Conservation (phyloP, 2,888 invertebrate species). For the Apamea anceps region DNA sequence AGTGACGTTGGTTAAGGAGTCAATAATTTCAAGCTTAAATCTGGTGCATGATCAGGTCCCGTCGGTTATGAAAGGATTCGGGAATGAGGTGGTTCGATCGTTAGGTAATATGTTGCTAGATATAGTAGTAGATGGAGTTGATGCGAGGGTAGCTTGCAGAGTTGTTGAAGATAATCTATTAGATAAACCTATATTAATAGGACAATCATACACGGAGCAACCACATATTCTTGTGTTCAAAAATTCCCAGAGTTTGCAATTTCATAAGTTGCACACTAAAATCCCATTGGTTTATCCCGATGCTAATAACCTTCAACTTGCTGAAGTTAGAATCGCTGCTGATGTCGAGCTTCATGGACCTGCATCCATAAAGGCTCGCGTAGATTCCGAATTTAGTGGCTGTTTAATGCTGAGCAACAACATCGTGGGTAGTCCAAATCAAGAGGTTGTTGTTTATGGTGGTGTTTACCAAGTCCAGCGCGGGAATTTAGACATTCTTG, state of each 20-base stretch:
- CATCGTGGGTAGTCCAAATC: background rate
- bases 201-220: background rate
- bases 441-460: background rate
- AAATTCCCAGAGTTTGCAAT: background rate
- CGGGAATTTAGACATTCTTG: no score
- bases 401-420: background rate
- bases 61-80: background rate
- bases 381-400: background rate
- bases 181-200: slow-evolving; percentile 3
- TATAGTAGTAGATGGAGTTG: background rate
- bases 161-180: background rate
- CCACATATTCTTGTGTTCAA: no score
- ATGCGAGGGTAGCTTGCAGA: background rate
- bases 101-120: background rate
- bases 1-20: no score
- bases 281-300: background rate
- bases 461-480: background rate
- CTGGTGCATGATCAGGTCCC: no score
- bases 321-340: background rate
- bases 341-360: slow-evolving; percentile 1
- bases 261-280: background rate
- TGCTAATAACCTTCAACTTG: background rate
- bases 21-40: no score
- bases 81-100: background rate
- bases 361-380: background rate